Conservation (phyloP, 2,797 vertebrate species). For the Chloroceryle inda region DNA sequence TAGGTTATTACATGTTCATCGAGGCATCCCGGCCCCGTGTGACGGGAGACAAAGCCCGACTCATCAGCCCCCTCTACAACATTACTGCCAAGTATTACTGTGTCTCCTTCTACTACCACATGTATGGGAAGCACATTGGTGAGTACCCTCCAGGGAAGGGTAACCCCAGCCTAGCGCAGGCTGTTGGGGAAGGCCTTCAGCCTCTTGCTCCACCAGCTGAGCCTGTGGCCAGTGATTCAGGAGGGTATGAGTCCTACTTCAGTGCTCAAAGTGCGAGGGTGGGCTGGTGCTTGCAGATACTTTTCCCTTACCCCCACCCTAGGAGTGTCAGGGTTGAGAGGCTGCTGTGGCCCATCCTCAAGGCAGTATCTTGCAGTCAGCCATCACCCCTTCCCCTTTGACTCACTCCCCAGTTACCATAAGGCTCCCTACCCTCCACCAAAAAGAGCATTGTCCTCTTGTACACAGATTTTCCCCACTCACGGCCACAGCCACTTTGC, state of each 20-base stretch:
- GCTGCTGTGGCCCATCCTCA: neutral
- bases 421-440: neutral
- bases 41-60: conserved; percentile 90
- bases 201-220: neutral
- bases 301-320: neutral
- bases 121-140: conserved; percentile 98
- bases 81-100: conserved; percentile 91
- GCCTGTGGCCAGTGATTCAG: rapidly evolving
- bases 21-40: conserved; percentile 91
- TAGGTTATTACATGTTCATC: conserved; percentile 98
- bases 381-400: neutral
- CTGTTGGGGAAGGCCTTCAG: neutral
- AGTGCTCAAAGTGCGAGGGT: neutral
- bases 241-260: neutral
- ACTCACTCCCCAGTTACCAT: neutral
- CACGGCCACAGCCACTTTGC: neutral
- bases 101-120: conserved; percentile 97
- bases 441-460: rapidly evolving
- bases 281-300: neutral
- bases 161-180: neutral
- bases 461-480: neutral
- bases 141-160: conserved; percentile 72
- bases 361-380: neutral
- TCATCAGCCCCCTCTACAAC: conserved; percentile 95
- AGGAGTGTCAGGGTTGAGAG: neutral